These are phyloP conservation scores for Tympanuchus pallidicinctus DNA, from an alignment of 2,113 vertebrate genomes.

Conservation along the genomic window DNA sequence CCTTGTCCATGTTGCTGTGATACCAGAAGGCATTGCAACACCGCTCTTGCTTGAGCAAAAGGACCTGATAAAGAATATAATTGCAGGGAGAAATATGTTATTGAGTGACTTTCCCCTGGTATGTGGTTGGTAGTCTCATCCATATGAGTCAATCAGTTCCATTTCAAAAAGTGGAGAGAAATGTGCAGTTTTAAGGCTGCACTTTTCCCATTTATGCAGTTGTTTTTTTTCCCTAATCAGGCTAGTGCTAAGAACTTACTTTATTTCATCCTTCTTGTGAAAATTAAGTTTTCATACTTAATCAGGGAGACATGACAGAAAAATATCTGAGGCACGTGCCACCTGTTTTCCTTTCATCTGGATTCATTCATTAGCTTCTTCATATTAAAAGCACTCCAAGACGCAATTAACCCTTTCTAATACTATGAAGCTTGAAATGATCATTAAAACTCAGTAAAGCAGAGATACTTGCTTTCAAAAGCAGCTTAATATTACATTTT, in stretches of 20 bases:
- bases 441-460: slow-evolving; percentile 49
- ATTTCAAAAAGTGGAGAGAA: background rate
- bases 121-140: background rate
- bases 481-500: background rate
- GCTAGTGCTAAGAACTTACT: background rate
- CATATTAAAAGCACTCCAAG: background rate
- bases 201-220: background rate
- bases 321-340: slow-evolving; percentile 29
- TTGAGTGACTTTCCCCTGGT: background rate
- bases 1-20: background rate
- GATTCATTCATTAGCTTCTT: slow-evolving; percentile 34
- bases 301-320: slow-evolving; percentile 35
- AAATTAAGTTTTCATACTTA: slow-evolving; percentile 55
- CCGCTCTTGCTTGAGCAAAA: background rate
- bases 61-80: background rate
- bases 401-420: slow-evolving; percentile 51
- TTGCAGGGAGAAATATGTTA: background rate
- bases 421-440: slow-evolving; percentile 22
- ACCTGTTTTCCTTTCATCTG: slow-evolving; percentile 55
- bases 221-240: background rate
- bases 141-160: accelerated
- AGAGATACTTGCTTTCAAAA: slow-evolving; percentile 42
- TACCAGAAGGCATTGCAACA: background rate
- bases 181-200: background rate
- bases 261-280: slow-evolving; percentile 20